Percentiles rank a stretch among this genome's conserved stretches.
These are phyloP conservation scores for Amazona guildingii DNA, from an alignment of 2,113 vertebrate species.

Conservation along the genomic window DNA sequence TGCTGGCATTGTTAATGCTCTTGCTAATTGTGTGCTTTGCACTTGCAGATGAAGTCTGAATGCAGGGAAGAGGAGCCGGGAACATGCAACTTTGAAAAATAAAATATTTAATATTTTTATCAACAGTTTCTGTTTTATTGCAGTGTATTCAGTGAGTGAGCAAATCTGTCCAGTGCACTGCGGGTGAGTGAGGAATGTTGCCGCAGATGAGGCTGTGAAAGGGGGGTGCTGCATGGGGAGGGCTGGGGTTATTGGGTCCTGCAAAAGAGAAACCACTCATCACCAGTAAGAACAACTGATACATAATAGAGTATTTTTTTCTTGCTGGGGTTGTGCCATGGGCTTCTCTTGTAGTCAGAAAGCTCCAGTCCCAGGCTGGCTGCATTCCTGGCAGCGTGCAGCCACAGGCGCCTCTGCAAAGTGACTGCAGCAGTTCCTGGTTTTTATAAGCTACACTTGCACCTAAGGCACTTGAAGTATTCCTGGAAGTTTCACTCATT, in stretches of 20 bases:
- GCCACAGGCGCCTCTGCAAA: not conserved
- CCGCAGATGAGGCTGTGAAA: not conserved
- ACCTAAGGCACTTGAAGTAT: not conserved
- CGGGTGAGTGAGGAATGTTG: not conserved
- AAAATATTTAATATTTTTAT: conserved; percentile 7
- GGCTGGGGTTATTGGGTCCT: not conserved
- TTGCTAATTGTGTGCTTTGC: not conserved
- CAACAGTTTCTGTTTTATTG: not conserved
- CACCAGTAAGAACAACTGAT: not conserved
- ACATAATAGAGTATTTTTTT: not conserved
- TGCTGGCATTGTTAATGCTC: not conserved
- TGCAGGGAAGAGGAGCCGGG: conserved; percentile 23
- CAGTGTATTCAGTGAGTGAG: not conserved
- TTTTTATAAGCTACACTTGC: not conserved
- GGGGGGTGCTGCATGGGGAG: not conserved
- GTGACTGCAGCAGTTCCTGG: not conserved
- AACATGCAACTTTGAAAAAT: not conserved
- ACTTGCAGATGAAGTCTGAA: conserved; percentile 17
- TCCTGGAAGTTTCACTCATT: not conserved
- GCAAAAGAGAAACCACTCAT: not conserved
- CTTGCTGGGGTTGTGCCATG: not conserved
- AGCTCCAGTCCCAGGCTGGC: not conserved
- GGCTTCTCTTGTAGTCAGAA: not conserved
- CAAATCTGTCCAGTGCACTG: not conserved
- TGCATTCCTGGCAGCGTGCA: not conserved